Evolutionary conservation across 2,113 vertebrate species (phyloP).

Genomic region (Kryptolebias marmoratus): DNA sequence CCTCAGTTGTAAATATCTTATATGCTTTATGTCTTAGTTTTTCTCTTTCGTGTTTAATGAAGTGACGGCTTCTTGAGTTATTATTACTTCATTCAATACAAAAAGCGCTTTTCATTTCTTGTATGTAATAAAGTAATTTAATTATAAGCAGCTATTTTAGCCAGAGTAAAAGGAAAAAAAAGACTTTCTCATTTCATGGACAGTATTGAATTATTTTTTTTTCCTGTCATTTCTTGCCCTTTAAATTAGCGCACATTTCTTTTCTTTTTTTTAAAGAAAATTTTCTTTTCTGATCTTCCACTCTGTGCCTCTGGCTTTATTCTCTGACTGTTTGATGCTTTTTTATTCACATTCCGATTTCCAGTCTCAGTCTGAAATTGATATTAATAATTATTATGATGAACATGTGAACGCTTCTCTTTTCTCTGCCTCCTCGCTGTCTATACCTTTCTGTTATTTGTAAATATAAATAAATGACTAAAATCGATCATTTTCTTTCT

Average conservation of each 20-base stretch:
- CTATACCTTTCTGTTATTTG: conserved; percentile 78
- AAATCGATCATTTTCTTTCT: conserved; percentile 39
- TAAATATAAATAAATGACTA: conserved; percentile 85
- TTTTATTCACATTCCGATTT: conserved; percentile 83
- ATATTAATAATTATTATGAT: conserved; percentile 19
- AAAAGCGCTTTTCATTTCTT: conserved; percentile 61
- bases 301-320: conserved; percentile 44
- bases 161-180: too few species aligned
- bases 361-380: conserved; percentile 38
- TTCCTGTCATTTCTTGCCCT: too few species aligned
- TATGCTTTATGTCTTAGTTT: conserved; percentile 39
- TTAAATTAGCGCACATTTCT: too few species aligned
- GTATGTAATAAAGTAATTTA: conserved; percentile 44
- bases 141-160: too few species aligned
- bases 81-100: conserved; percentile 61
- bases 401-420: conserved; percentile 69
- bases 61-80: conserved; percentile 68
- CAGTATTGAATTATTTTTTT: too few species aligned
- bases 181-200: too few species aligned
- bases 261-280: too few species aligned
- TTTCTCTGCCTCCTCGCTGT: conserved; percentile 72
- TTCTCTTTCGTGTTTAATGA: conserved; percentile 67
- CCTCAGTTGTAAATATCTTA: conserved; percentile 72
- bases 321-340: conserved; percentile 34
- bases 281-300: conserved; percentile 17